Conservation (phyloP, 2,888 invertebrate species). For the Standfussiana lucernea region DNA sequence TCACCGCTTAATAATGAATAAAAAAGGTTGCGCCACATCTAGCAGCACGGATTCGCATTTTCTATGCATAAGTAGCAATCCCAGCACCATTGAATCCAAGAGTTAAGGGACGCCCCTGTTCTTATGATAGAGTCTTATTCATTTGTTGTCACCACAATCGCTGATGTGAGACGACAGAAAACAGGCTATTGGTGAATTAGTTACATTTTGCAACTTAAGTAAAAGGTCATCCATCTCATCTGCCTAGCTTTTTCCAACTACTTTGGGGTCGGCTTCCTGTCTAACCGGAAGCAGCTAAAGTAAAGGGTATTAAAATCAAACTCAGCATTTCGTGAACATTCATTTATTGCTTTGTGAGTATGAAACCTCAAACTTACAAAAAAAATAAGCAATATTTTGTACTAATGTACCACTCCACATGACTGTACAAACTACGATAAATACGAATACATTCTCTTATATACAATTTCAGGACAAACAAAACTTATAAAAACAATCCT, state of each 20-base stretch:
- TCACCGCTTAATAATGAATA: too few species aligned
- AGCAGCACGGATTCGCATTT: background rate
- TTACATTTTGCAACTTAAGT: background rate
- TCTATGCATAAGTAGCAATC: background rate
- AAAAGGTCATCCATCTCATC: background rate
- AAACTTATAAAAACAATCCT: conserved; percentile 46
- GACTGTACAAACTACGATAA: conserved; percentile 76
- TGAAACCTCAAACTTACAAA: conserved; percentile 84
- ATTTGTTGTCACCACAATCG: background rate
- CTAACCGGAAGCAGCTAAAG: background rate
- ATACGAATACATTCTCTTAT: conserved; percentile 64
- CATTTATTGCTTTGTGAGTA: conserved; percentile 87
- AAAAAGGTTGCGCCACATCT: background rate
- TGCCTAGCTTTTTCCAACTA: background rate
- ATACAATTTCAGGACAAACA: conserved; percentile 57
- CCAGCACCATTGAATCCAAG: background rate
- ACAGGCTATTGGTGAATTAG: background rate
- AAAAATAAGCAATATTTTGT: conserved; percentile 86
- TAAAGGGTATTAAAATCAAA: conserved; percentile 54
- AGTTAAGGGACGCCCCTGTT: background rate
- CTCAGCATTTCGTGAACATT: conserved; percentile 78
- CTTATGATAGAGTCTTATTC: background rate
- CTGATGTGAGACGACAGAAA: background rate
- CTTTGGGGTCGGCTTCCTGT: background rate
- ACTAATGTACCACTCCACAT: conserved; percentile 87